A percentile compares a stretch with the other conserved stretches of the same genome.
Evolutionary conservation across 2,797 vertebrate genomes (phyloP).

Genomic region (Phoebastria nigripes): DNA sequence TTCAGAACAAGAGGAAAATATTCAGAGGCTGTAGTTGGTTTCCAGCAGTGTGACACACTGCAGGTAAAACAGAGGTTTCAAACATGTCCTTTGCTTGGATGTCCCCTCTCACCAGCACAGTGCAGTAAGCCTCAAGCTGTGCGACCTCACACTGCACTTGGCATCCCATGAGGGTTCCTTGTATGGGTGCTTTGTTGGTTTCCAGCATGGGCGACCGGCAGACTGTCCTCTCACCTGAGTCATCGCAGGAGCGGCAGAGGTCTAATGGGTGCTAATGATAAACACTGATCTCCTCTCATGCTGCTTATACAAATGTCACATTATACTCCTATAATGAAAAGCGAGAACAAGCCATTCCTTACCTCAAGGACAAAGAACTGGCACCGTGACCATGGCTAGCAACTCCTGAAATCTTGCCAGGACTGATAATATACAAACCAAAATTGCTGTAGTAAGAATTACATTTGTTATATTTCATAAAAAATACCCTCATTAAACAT

Average conservation of each 20-base stretch:
- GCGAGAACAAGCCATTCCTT: neutral
- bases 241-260: neutral
- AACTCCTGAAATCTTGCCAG: constrained; percentile 29
- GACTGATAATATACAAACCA: neutral
- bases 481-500: constrained; percentile 25
- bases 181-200: neutral
- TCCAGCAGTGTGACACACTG: neutral
- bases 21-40: neutral
- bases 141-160: neutral
- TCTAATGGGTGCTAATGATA: neutral
- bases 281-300: neutral
- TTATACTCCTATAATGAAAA: constrained; percentile 8
- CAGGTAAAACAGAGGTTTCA: neutral
- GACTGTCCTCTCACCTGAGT: neutral
- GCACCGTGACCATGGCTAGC: neutral
- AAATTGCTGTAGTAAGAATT: constrained; percentile 25
- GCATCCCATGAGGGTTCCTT: neutral
- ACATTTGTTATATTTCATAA: constrained; percentile 14
- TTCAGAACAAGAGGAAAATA: neutral
- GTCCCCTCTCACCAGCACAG: neutral
- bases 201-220: neutral
- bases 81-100: neutral
- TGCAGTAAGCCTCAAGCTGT: neutral
- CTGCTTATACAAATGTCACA: neutral
- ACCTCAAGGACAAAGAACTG: constrained; percentile 25